Percentiles rank a stretch among this genome's conserved stretches.
phyloP scores from a whole-genome alignment of 37 sponge, comb jelly and placozoan genomes.

The Amphimedon queenslandica region DNA sequence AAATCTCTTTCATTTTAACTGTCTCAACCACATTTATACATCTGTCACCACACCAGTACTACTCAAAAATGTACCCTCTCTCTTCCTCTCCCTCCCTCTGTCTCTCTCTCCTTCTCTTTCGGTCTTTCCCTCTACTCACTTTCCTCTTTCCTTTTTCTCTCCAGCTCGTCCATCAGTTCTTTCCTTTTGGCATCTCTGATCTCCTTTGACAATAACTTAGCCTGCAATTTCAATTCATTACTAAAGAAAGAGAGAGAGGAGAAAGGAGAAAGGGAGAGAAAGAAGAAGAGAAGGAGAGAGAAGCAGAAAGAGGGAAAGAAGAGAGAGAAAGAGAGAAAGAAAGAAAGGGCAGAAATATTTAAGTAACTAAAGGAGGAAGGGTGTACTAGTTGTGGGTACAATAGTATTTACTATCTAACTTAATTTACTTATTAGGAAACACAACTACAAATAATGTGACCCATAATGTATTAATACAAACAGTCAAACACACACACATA shows the following conservation, averaged over 20 bases:
- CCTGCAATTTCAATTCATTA: slow-evolving; percentile 20
- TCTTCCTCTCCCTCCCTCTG: background rate
- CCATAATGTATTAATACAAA: background rate
- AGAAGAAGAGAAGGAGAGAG: background rate
- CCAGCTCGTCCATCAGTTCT: slow-evolving; percentile 13
- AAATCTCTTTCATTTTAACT: too few species aligned
- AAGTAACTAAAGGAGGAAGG: background rate
- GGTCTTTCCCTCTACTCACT: slow-evolving; percentile 9
- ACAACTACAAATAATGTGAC: background rate
- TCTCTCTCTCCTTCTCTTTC: background rate
- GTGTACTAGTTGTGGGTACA: background rate
- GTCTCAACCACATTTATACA: too few species aligned
- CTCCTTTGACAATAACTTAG: slow-evolving; percentile 11
- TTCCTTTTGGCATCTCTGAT: slow-evolving; percentile 22
- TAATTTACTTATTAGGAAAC: background rate
- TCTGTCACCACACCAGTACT: too few species aligned
- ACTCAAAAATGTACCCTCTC: too few species aligned
- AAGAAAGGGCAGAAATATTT: slow-evolving; percentile 8
- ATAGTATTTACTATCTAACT: too few species aligned
- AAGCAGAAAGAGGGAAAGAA: background rate
- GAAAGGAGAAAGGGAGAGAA: background rate
- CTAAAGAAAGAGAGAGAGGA: background rate
- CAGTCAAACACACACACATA: background rate
- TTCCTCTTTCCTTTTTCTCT: background rate
- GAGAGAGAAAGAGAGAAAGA: slow-evolving; percentile 9